Evolutionary conservation across 1,140 invertebrate species (phyloP).

Genomic region (Papilio helenus): DNA sequence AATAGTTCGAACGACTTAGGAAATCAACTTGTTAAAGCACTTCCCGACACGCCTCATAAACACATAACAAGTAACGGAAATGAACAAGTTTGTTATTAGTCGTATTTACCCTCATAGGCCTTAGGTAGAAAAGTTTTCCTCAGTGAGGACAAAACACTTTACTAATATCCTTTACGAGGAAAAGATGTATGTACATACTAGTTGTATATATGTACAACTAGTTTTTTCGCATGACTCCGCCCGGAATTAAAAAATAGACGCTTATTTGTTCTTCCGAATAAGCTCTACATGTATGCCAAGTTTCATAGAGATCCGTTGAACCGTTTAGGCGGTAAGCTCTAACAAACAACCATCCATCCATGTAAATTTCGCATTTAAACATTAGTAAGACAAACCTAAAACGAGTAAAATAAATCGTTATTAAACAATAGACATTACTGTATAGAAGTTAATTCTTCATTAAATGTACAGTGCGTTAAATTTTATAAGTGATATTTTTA

Average conservation of each 20-base stretch:
- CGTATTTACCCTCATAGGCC: not conserved
- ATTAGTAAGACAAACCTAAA: no score
- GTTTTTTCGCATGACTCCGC: no score
- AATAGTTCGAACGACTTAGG: slow-evolving; percentile 11
- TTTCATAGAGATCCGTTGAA: no score
- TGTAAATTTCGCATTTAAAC: no score
- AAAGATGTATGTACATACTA: not conserved
- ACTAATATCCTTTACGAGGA: not conserved
- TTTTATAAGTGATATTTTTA: not conserved
- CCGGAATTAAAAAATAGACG: no score
- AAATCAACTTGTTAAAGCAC: slow-evolving; percentile 21
- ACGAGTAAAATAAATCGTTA: not conserved
- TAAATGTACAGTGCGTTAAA: not conserved
- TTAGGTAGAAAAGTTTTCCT: not conserved
- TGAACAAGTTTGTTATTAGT: slow-evolving; percentile 11
- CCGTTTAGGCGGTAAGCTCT: no score
- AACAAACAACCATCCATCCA: no score
- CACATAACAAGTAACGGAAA: slow-evolving; percentile 9
- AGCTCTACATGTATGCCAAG: no score
- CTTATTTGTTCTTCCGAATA: no score
- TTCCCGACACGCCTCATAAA: slow-evolving; percentile 24
- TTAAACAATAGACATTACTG: not conserved
- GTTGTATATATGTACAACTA: no score
- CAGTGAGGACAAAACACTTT: not conserved
- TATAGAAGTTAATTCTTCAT: not conserved